Evolutionary conservation across 2,888 invertebrate species (phyloP).

Genomic region (Agrenia bidenticulata): DNA sequence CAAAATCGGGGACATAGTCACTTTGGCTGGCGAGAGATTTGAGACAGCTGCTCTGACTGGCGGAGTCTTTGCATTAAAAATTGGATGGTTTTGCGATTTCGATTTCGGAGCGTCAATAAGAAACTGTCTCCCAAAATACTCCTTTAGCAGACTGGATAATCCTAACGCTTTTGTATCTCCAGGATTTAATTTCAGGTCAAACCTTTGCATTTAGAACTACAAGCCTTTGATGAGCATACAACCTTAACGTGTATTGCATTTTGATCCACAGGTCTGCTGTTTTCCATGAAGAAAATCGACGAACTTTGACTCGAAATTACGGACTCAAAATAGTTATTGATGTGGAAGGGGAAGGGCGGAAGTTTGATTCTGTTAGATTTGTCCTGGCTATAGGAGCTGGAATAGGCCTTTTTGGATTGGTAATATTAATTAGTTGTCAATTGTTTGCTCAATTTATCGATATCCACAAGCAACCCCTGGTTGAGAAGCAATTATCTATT

Average conservation of each 20-base stretch:
- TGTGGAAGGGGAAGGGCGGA: conserved; percentile 58
- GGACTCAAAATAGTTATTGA: conserved; percentile 59
- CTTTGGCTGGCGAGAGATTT: conserved; percentile 48
- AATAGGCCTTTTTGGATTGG: conserved; percentile 59
- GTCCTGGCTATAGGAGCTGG: conserved; percentile 60
- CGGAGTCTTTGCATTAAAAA: conserved; percentile 58
- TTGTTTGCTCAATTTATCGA: neutral
- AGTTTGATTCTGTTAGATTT: conserved; percentile 58
- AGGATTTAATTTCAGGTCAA: conserved; percentile 57
- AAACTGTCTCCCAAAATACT: conserved; percentile 58
- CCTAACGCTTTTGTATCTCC: conserved; percentile 56
- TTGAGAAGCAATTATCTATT: neutral
- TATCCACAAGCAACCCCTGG: neutral
- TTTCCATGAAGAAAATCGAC: conserved; percentile 55
- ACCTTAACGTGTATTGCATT: neutral
- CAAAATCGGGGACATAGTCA: conserved; percentile 56
- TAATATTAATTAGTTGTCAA: conserved; percentile 52
- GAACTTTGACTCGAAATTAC: conserved; percentile 58
- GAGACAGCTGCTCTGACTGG: conserved; percentile 36
- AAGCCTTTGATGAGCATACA: no score
- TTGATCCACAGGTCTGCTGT: conserved; percentile 54
- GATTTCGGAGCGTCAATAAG: conserved; percentile 56
- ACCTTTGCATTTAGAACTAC: neutral
- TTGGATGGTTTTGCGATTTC: conserved; percentile 59
- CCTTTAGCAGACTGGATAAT: conserved; percentile 58